Evolutionary conservation across 2,113 vertebrate genomes (phyloP), one percentile per base, ranked within the genome.

Genomic region (Typhlomys cinereus): DNA sequence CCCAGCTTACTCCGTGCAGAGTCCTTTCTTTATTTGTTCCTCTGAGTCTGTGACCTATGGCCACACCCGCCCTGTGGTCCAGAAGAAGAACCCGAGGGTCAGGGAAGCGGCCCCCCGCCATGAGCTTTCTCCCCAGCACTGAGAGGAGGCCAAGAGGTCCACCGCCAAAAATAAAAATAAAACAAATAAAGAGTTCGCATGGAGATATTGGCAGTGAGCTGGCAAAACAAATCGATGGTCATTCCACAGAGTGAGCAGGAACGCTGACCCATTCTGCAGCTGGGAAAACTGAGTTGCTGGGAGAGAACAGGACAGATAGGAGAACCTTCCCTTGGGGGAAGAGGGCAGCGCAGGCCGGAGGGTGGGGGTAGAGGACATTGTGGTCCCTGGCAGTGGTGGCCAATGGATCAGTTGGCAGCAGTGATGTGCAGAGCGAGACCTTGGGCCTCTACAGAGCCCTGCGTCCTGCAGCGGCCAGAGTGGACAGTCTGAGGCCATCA

Each of bases 361-460:
- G n/a, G n/a, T n/a, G n/a, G n/a, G n/a, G 0, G 2, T 0, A 1
- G 13, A 18, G 3, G 48, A 23, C 34, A 67, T 23, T 6, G 21
- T 64, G 54, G 52, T 74, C 73, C 48, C 46, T 3, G 10, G n/a
- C 10, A 25, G 14, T 20, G 70, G 6, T 0, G 5, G 29, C 11
- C 11, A 10, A n/a, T n/a, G n/a, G n/a, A 44, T n/a, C 64, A 0
- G 44, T 5, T 31, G 50, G 21, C n/a, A 8, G 46, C 0, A 0
- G 1, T 0, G 1, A 13, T 27, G 48, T 39, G 14, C 20, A 3
- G 23, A 88, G 44, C 62, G 18, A 1, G 57, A 9, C 66, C 64
- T 66, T 29, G 31, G 5, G 13, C 46, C 66, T 31, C 46, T 44
- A 3, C 29, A 36, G 46, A 29, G 34, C 41, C 27, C 12, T 25